phyloP scores from a whole-genome alignment of 2,113 vertebrate species.

The Sander vitreus region DNA sequence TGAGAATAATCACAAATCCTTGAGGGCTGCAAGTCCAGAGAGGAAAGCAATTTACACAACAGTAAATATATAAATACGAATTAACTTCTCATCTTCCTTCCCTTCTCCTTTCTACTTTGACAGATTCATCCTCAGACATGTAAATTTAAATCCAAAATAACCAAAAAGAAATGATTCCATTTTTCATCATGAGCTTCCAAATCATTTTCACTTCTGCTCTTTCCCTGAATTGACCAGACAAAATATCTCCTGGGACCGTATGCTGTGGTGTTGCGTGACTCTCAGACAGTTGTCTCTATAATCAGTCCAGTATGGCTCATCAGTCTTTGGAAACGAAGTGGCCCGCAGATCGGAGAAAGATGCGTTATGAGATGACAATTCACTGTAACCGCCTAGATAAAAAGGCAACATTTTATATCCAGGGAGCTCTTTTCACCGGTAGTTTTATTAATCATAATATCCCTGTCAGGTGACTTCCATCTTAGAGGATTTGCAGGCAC shows the following conservation, averaged over 20 bases:
- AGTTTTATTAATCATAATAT: conserved; percentile 57
- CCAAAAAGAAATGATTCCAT: not conserved
- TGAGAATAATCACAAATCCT: conserved; percentile 28
- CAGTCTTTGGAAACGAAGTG: conserved; percentile 53
- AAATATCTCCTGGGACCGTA: conserved; percentile 43
- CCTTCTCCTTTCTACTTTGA: conserved; percentile 7
- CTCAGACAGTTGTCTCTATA: conserved; percentile 68
- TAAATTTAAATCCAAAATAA: conserved; percentile 40
- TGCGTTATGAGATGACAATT: conserved; percentile 44
- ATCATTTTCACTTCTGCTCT: conserved; percentile 6
- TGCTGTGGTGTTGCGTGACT: conserved; percentile 64
- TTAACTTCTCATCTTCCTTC: conserved; percentile 25
- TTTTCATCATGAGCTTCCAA: conserved; percentile 28
- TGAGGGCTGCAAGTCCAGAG: conserved; percentile 25
- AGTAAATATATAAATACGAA: conserved; percentile 49
- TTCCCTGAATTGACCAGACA: conserved; percentile 25
- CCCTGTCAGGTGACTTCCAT: conserved; percentile 52
- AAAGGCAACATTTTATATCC: conserved; percentile 50
- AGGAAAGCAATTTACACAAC: conserved; percentile 30
- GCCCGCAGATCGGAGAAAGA: conserved; percentile 45
- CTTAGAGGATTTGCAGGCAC: conserved; percentile 25
- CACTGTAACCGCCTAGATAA: conserved; percentile 43
- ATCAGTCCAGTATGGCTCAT: conserved; percentile 70
- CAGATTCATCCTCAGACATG: conserved; percentile 3
- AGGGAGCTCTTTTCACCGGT: conserved; percentile 15